Evolutionary conservation across 2,113 vertebrate species (phyloP), one percentile per base, ranked within the genome.

Genomic region (Sprattus sprattus): DNA sequence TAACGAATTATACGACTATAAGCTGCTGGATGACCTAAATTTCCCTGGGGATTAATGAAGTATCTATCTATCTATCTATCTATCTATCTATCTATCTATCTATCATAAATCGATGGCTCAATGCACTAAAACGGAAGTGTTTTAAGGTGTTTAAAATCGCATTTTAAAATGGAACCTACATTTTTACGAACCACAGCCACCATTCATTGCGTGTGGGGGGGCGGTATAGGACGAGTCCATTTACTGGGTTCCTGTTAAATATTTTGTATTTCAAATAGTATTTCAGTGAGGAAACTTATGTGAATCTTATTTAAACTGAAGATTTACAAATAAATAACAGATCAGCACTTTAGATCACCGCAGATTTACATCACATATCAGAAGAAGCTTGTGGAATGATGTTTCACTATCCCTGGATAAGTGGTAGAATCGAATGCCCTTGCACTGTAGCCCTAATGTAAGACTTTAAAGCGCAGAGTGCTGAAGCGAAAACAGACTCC

Each of bases 401-500:
- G 11, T 44, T 32, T 16, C 10, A 32, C 71, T 78, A 32, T 15
- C 28, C 71, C 71, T 39, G 28, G 71, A 78, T 78, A 11, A 15
- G 28, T 78, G 71, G 71, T 78, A 78, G 71, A 39, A 28, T 78
- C 71, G 32, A 78, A 32, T 78, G 71, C 71, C 71, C 71, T 78
- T 78, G 32, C 71, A 78, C 28, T 78, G 71, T 13, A 39, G 20
- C 20, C 39, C 50, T 52, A 52, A 52, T 52, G 50, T 52, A 13
- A 52, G 10, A 52, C 20, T 57, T 0, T 47, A 47, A 6, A 47
- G 52, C 18, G 52, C 6, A 60, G 54, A 60, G 54, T 60, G 22
- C 54, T 60, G 7, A 20, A 39, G 71, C 28, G 15, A 78, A 78
- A 78, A 78, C 71, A 78, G 71, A 78, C 71, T 39, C 71, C 71